Percentiles rank a stretch among this genome's conserved stretches.
These are phyloP conservation scores for Phlogophora meticulosa DNA, from an alignment of 2,888 invertebrate species.

Conservation along the genomic window DNA sequence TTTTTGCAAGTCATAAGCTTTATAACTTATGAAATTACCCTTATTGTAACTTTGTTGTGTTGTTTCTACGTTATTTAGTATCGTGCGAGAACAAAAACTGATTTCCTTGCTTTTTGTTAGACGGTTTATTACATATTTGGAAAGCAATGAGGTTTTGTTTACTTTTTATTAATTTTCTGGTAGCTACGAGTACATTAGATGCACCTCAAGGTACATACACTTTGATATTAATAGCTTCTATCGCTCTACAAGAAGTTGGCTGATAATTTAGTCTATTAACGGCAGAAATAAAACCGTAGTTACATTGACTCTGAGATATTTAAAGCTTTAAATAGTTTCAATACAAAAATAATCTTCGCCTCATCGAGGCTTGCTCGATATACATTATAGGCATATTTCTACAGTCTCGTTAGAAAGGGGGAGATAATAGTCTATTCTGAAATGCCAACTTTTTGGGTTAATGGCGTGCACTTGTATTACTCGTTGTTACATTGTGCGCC, in stretches of 20 bases:
- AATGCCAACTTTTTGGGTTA: conserved; percentile 67
- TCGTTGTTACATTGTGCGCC: conserved; percentile 22
- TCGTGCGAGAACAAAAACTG: conserved; percentile 31
- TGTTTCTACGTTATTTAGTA: conserved; percentile 43
- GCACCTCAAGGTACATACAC: not conserved
- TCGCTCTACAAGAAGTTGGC: not conserved
- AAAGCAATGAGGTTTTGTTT: conserved; percentile 18
- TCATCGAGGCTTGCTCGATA: conserved; percentile 7
- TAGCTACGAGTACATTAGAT: not conserved
- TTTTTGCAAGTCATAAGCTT: conserved; percentile 69
- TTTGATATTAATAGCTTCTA: conserved; percentile 2
- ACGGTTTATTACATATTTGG: conserved; percentile 30
- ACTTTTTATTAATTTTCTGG: conserved; percentile 23
- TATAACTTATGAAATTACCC: conserved; percentile 65
- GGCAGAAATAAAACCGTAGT: not conserved
- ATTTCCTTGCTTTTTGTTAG: conserved; percentile 41
- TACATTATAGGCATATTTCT: conserved; percentile 8
- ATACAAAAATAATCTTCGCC: not conserved
- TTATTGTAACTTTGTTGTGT: conserved; percentile 56
- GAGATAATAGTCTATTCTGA: conserved; percentile 55
- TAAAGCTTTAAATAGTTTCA: not conserved
- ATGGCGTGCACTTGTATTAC: conserved; percentile 51
- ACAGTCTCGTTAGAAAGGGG: conserved; percentile 49
- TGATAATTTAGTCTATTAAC: conserved; percentile 5
- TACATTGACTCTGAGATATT: not conserved